These are phyloP conservation scores for Tipula confusa DNA, from an alignment of 2,888 invertebrate species.

Conservation along the genomic window DNA sequence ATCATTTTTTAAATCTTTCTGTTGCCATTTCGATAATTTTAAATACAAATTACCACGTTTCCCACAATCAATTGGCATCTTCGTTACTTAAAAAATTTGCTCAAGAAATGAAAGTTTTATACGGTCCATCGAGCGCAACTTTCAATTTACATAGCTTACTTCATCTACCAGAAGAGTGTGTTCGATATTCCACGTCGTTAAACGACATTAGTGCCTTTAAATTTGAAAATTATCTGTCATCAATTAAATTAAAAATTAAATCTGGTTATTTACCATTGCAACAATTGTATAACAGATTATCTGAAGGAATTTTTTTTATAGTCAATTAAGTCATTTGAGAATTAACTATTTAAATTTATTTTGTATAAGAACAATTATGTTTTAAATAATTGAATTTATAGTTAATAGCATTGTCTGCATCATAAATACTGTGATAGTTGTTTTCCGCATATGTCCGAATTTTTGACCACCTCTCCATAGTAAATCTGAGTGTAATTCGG, in stretches of 20 bases:
- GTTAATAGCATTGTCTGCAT: no score
- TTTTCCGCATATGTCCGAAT: no score
- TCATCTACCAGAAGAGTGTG: background rate
- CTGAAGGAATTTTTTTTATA: no score
- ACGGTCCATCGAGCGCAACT: background rate
- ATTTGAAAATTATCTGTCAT: background rate
- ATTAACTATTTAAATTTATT: no score
- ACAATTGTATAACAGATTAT: background rate
- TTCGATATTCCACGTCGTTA: background rate
- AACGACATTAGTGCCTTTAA: background rate
- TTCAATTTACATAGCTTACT: background rate
- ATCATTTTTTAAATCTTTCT: background rate
- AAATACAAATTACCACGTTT: background rate
- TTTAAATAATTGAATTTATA: no score
- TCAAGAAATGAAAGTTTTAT: background rate
- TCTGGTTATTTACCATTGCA: background rate
- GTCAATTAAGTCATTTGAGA: no score
- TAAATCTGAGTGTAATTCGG: no score
- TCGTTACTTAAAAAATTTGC: background rate
- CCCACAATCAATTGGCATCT: background rate
- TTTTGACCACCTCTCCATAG: no score
- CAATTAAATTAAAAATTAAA: background rate
- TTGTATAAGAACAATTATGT: no score
- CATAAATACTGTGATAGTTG: no score
- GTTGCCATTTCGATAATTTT: background rate